A percentile compares a stretch with the other conserved stretches of the same genome.
These are phyloP conservation scores for Drosophila tristis DNA, from an alignment of 1,140 invertebrate genomes.

Conservation along the genomic window DNA sequence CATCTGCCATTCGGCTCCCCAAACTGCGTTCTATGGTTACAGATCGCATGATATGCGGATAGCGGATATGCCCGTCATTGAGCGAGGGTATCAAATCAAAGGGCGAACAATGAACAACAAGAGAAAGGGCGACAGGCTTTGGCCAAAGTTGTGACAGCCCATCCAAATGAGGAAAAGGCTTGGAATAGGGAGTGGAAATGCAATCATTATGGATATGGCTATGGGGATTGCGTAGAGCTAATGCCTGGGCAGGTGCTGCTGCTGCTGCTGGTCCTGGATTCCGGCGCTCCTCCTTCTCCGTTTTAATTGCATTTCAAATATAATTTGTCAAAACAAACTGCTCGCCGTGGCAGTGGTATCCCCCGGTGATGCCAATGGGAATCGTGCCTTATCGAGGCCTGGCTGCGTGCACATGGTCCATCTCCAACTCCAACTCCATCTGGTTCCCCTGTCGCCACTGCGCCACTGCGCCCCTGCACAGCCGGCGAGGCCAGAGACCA, in stretches of 20 bases:
- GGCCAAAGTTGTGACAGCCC: slow-evolving; percentile 51
- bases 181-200: not conserved
- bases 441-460: not conserved
- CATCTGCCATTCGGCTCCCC: not conserved
- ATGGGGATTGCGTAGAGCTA: slow-evolving; percentile 9
- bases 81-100: slow-evolving; percentile 38
- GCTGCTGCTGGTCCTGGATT: slow-evolving; percentile 1
- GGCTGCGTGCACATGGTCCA: slow-evolving; percentile 46
- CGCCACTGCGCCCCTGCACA: too few species aligned
- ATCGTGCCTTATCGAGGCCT: slow-evolving; percentile 68
- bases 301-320: slow-evolving; percentile 56
- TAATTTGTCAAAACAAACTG: slow-evolving; percentile 65
- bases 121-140: slow-evolving; percentile 14
- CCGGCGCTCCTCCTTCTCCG: not conserved
- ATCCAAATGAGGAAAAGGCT: slow-evolving; percentile 30
- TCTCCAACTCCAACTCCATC: not conserved
- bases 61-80: too few species aligned
- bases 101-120: slow-evolving; percentile 6
- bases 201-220: not conserved
- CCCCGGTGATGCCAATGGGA: slow-evolving; percentile 5
- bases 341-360: not conserved
- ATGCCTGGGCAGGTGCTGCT: slow-evolving; percentile 16
- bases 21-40: too few species aligned
- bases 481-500: not conserved
- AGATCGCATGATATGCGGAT: not conserved